Percentiles rank a stretch among this genome's conserved stretches.
These are phyloP conservation scores for Lasiommata megera DNA, from an alignment of 2,888 invertebrate genomes.

Conservation along the genomic window DNA sequence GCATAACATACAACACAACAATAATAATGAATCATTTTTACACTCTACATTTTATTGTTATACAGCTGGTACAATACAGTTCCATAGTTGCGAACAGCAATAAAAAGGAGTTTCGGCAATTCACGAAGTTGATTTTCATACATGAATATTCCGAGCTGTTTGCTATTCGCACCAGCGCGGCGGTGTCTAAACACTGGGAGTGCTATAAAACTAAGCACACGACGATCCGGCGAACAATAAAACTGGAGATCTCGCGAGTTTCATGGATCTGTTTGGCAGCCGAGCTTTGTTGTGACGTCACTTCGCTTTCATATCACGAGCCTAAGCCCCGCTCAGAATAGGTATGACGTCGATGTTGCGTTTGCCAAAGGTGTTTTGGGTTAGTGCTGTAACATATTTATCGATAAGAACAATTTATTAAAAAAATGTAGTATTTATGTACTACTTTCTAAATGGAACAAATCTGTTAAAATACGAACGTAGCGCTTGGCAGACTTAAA, in stretches of 20 bases:
- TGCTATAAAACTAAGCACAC: slow-evolving; percentile 76
- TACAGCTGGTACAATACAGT: slow-evolving; percentile 22
- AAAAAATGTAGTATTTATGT: background rate
- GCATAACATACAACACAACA: background rate
- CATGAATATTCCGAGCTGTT: slow-evolving; percentile 68
- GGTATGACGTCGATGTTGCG: slow-evolving; percentile 36
- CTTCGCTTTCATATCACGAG: slow-evolving; percentile 75
- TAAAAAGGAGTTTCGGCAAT: slow-evolving; percentile 44
- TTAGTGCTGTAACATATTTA: slow-evolving; percentile 13
- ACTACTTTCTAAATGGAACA: background rate
- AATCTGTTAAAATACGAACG: background rate
- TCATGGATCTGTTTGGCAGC: slow-evolving; percentile 35
- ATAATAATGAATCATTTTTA: background rate
- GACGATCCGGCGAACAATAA: slow-evolving; percentile 71
- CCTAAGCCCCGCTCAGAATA: slow-evolving; percentile 56
- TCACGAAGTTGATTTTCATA: slow-evolving; percentile 52
- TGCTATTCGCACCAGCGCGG: slow-evolving; percentile 55
- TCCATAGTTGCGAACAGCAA: slow-evolving; percentile 41
- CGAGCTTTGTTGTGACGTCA: slow-evolving; percentile 54
- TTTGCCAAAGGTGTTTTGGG: slow-evolving; percentile 29
- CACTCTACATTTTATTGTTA: slow-evolving; percentile 1
- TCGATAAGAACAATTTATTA: slow-evolving; percentile 1
- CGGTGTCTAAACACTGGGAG: slow-evolving; percentile 61
- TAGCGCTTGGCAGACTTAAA: too few relatives aligned
- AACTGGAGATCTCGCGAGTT: slow-evolving; percentile 54